phyloP scores from a whole-genome alignment of 2,113 vertebrate genomes.

The Neolamprologus hecqui region DNA sequence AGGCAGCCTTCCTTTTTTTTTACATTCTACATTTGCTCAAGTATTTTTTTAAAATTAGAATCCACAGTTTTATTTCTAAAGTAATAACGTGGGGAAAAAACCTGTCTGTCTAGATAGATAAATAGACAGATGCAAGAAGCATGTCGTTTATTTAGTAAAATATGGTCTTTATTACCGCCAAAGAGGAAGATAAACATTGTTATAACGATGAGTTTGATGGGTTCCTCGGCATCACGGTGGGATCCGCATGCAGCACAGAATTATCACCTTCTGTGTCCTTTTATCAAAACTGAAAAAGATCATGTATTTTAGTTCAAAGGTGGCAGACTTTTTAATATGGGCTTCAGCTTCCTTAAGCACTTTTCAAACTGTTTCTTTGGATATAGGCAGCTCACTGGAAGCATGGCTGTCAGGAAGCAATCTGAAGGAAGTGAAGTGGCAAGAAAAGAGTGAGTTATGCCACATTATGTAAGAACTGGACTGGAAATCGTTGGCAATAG shows the following conservation, averaged over 20 bases:
- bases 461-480: background rate
- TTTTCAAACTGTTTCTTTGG: background rate
- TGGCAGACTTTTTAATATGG: background rate
- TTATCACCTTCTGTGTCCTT: background rate
- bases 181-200: background rate
- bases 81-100: background rate
- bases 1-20: background rate
- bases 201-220: background rate
- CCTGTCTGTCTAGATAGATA: background rate
- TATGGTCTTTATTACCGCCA: background rate
- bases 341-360: background rate
- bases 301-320: background rate
- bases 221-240: accelerated
- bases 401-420: background rate
- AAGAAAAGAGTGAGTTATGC: background rate
- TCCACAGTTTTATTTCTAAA: background rate
- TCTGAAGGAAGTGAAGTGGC: background rate
- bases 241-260: background rate
- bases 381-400: background rate
- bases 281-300: background rate
- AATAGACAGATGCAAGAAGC: background rate
- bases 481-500: background rate
- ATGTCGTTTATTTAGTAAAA: background rate
- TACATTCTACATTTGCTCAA: background rate
- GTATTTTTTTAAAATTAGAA: background rate